These are phyloP conservation scores for Drosophila mimica DNA, from an alignment of 2,888 invertebrate genomes.

Conservation along the genomic window DNA sequence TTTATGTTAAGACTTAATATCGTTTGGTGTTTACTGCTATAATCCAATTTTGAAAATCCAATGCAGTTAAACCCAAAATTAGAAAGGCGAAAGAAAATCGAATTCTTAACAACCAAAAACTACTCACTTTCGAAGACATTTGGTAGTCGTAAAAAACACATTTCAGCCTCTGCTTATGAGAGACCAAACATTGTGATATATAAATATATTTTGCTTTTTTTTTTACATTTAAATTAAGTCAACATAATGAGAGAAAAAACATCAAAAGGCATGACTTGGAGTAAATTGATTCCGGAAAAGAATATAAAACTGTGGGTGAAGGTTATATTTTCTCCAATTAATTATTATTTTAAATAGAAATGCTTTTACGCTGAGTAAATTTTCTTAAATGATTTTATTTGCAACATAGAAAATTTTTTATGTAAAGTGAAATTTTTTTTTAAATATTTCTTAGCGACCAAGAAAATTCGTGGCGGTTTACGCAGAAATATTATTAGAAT, in stretches of 20 bases:
- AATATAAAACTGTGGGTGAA: neutral
- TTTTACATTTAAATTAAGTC: neutral
- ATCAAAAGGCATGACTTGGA: neutral
- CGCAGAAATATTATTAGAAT: neutral
- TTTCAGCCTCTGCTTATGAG: neutral
- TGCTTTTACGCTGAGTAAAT: neutral
- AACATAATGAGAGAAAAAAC: neutral
- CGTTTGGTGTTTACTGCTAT: neutral
- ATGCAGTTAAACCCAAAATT: neutral
- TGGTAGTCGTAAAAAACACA: neutral
- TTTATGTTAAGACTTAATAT: conserved; percentile 5
- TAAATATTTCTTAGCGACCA: neutral
- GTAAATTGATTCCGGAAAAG: neutral
- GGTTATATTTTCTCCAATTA: neutral
- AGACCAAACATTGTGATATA: neutral
- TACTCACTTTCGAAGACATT: neutral
- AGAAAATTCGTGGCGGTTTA: neutral
- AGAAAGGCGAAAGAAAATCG: neutral
- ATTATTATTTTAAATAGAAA: neutral
- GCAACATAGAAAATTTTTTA: too few species aligned
- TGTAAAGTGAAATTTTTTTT: neutral
- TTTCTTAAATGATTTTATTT: neutral
- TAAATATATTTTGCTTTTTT: neutral
- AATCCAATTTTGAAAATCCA: neutral
- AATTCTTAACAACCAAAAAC: neutral